Evolutionary conservation across 2,113 vertebrate genomes (phyloP).

Genomic region (Electrona antarctica): DNA sequence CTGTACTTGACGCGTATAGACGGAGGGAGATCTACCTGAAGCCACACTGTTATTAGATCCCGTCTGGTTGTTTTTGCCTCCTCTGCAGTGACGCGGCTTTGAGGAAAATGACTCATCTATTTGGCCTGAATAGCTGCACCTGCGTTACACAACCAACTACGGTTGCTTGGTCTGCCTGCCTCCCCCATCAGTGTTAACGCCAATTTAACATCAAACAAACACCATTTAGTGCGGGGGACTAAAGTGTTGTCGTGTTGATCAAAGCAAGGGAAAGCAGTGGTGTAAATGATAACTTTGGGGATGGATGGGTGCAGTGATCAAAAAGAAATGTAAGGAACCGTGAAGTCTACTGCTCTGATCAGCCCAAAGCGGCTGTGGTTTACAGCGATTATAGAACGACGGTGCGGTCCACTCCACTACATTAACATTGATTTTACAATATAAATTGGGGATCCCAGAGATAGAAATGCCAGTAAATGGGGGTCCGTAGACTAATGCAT

Average conservation of each 20-base stretch:
- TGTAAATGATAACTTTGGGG: conserved; percentile 1
- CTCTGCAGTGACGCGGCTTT: conserved; percentile 35
- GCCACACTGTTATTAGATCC: no score
- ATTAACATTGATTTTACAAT: no score
- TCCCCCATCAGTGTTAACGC: conserved; percentile 25
- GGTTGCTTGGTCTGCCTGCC: conserved; percentile 11
- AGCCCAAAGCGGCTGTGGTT: no score
- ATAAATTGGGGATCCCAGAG: no score
- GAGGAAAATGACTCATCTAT: conserved; percentile 61
- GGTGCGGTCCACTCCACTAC: no score
- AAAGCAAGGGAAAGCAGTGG: background rate
- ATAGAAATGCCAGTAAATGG: no score
- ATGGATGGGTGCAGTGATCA: background rate
- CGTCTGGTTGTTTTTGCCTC: conserved; percentile 7
- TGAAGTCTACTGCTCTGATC: background rate
- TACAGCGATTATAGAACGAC: no score
- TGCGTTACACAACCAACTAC: conserved; percentile 41
- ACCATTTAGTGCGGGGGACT: conserved; percentile 31
- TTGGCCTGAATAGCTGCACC: conserved; percentile 43
- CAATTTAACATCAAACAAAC: conserved; percentile 43
- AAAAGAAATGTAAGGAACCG: background rate
- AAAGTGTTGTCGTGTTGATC: background rate
- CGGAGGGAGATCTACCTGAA: no score
- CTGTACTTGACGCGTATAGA: background rate
- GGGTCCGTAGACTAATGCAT: no score